Base-by-base conservation (phyloP, 2,113 vertebrate genomes). In the Epinephelus cyanopodus region DNA sequence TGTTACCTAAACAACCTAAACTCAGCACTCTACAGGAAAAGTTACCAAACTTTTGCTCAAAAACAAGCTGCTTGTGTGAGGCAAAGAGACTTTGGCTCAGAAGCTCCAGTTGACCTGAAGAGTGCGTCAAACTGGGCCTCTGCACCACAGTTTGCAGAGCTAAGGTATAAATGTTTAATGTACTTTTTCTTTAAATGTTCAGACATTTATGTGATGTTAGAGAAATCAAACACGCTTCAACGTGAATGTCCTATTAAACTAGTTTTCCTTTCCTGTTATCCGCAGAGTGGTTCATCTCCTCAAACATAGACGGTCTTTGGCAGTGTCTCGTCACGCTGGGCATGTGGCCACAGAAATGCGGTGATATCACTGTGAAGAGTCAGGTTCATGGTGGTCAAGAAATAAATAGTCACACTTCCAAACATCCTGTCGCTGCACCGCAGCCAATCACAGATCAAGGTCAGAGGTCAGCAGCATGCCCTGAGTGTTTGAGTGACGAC, bases 361-460 rank as follows among this genome's bases (percentile, higher is more conserved):
- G 77, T 82, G 87, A 90, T 54, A 50, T 90, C 91, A 91, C 58
- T 0, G 23, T 0, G 23, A 69, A 70, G 61, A 80, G 77, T 81
- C 75, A 65, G 63, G 27, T 83, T 78, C 60, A 29, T 12, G 61
- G 42, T 29, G 69, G 19, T 2, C 0, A 48, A 83, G 83, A 65
- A 89, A 89, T 70, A 89, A 89, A 92, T 92, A 89, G 91, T 80
- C 63, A 6, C 47, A 12, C 64, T 82, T 79, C 63, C 74, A 81
- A 63, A 74, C 79, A 29, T 63, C 66, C 50, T 70, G 14, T 54
- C 27, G 1, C 23, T 14, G 53, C 3, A 6, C 21, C 1, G 23
- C 71, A 37, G 23, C 81, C 84, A 25, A 47, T 79, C 81, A 65
- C 39, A 70, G 74, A 27, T 45, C 12, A 1, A 37, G 74, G 80